Evolutionary conservation across 2,113 vertebrate genomes (phyloP), one percentile per base, ranked within the genome.

Genomic region (Columba livia): DNA sequence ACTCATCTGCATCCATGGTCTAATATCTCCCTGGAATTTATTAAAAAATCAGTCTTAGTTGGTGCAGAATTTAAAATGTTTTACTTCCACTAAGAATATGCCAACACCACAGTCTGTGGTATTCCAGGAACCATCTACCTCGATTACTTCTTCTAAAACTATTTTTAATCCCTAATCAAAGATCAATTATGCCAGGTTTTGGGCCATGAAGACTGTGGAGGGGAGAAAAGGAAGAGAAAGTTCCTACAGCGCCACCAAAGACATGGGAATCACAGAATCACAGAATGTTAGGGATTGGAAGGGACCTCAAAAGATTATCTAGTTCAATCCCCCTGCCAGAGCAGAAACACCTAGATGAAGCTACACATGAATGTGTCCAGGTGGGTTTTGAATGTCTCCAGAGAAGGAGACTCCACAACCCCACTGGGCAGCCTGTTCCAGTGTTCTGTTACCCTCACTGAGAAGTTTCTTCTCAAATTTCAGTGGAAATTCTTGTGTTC

Each of bases 141-240:
- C 4, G 0, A 54, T 78, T 64, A 21, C 29, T 82, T 70, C 26
- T 80, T 81, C 77, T 81, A 67, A 89, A 93, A 34, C 26, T 60
- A 25, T 69, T 89, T 92, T 84, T 81, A 90, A 90, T 90, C 48
- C 79, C 50, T 79, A 75, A 81, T 90, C 53, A 90, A 89, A 92
- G 71, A 79, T 74, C 88, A 92, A 71, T 89, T 84, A 84, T 67
- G 80, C 56, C 65, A 92, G 24, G 3, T 48, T 93, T 84, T 81
- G 48, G 57, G 24, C 42, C 26, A 4, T 34, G 64, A 71, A 72
- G 53, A 24, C 40, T 70, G 50, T 44, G 42, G 25, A 93, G 58
- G 34, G 79, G 40, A 34, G 64, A 47, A 77, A n/a, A 66, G 26
- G 21, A 56, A 90, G 50, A 80, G 53, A 58, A 92, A 81, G 17